Base-by-base conservation (phyloP, 2,888 invertebrate genomes). In the Drosophila imparisetae region DNA sequence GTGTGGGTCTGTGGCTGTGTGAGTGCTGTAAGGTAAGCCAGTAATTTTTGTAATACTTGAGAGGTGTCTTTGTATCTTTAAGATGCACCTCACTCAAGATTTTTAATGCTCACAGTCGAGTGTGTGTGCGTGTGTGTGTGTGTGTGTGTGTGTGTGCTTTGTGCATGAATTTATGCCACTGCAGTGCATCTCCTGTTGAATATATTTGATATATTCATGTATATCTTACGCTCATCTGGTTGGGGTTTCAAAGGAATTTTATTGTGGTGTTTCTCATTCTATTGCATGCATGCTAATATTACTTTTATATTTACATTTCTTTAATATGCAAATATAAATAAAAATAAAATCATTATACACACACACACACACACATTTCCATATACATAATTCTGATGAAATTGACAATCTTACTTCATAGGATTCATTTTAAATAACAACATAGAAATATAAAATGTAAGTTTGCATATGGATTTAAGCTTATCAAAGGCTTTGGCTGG, bases 11-110 rank as follows among this genome's bases (percentile, higher is more conserved):
- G n/a, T 24, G 15, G 3, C 8, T 6, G n/a, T 50, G 27, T 15
- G 54, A 13, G 7, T 24, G 63, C 15, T 40, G 29, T 24, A 42
- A 42, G 30, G 38, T 48, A 52, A 59, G 62, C 55, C 55, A 52
- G 50, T 34, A 53, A 62, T 76, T 61, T 49, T 27, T 36, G 24
- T 5, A 59, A 53, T 38, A 38, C 53, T 68, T 21, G 32, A 29
- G 32, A 0, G 13, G 48, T 24, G 45, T 36, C 24, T 45, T 66
- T 66, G 36, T 21, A 54, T 38, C 48, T 48, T 27, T 11, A 27
- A 67, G 54, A 36, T 66, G 66, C 52, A n/a, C 5, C n/a, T n/a
- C 40, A 24, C n/a, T 18, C 8, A 45, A 4, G 38, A 30, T 54
- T n/a, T 11, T 6, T 32, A 66, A 66, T 66, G 36, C 42, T 24